These are phyloP conservation scores for Sinotaia quadrata DNA, from an alignment of 2,888 invertebrate species.

Conservation along the genomic window DNA sequence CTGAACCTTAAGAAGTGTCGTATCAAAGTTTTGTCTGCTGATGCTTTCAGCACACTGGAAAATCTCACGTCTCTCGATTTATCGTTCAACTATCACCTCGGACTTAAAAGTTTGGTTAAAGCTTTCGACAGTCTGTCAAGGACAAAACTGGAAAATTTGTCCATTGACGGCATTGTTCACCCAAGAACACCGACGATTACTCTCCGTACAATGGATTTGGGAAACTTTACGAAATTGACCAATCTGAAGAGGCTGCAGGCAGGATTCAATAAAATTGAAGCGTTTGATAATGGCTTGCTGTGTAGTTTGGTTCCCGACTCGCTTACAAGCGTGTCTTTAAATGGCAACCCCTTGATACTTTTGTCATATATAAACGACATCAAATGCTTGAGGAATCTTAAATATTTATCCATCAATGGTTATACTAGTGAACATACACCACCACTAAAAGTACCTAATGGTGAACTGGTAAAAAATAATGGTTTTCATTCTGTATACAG, in stretches of 20 bases:
- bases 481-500: too few relatives aligned
- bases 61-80: too few relatives aligned
- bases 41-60: too few relatives aligned
- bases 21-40: background rate
- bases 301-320: conserved; percentile 25
- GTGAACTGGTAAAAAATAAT: too few relatives aligned
- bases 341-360: conserved; percentile 28
- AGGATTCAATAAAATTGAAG: background rate
- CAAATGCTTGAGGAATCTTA: conserved; percentile 9
- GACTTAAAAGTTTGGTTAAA: too few relatives aligned
- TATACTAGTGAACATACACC: too few relatives aligned
- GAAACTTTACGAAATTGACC: background rate
- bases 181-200: background rate
- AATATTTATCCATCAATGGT: conserved; percentile 20
- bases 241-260: background rate
- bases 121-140: too few relatives aligned
- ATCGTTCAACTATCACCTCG: too few relatives aligned
- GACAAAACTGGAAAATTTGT: too few relatives aligned
- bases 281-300: background rate
- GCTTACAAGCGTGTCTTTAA: conserved; percentile 13
- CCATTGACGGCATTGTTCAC: background rate
- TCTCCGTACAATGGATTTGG: background rate
- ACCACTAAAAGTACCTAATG: too few relatives aligned
- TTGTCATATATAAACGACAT: conserved; percentile 29
- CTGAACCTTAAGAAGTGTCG: background rate